Percentiles rank a stretch among this genome's conserved stretches.
phyloP scores from a whole-genome alignment of 1,140 invertebrate genomes.

The Scaptomyza hsui region DNA sequence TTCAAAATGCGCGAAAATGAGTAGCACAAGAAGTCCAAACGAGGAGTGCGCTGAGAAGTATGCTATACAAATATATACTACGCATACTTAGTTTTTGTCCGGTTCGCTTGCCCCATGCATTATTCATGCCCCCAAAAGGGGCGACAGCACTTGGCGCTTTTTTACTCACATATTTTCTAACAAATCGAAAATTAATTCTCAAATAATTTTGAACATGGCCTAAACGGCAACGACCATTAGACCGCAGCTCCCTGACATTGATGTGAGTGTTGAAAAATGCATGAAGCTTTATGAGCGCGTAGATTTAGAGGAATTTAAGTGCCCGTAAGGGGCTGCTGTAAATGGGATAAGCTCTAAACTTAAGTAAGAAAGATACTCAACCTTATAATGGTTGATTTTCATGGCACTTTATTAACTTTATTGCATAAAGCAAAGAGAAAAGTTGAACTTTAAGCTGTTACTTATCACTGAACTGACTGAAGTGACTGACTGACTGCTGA shows the following conservation, averaged over 20 bases:
- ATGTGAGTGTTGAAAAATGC: constrained; percentile 65
- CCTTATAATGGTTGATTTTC: neutral
- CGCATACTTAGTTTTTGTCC: constrained; percentile 21
- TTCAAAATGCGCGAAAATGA: constrained; percentile 72
- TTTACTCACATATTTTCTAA: constrained; percentile 43
- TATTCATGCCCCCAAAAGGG: constrained; percentile 51
- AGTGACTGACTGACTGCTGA: constrained; percentile 3
- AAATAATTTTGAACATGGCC: constrained; percentile 67
- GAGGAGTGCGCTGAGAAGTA: neutral
- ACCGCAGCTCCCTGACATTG: neutral
- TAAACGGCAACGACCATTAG: constrained; percentile 62
- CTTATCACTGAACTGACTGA: neutral
- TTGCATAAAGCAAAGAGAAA: neutral
- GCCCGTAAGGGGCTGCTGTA: constrained; percentile 19
- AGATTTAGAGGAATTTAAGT: constrained; percentile 4
- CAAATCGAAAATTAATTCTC: constrained; percentile 79
- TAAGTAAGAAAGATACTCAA: neutral
- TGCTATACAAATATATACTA: constrained; percentile 1
- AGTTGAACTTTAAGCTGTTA: neutral
- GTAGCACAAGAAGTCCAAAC: constrained; percentile 14
- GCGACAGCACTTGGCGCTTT: constrained; percentile 6
- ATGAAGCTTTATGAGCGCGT: constrained; percentile 60
- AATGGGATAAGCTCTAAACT: constrained; percentile 13
- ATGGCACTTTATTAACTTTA: constrained; percentile 8
- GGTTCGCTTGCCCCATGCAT: constrained; percentile 48